Evolutionary conservation across 1,140 invertebrate genomes (phyloP).

Genomic region (Drosophila kanapiae): DNA sequence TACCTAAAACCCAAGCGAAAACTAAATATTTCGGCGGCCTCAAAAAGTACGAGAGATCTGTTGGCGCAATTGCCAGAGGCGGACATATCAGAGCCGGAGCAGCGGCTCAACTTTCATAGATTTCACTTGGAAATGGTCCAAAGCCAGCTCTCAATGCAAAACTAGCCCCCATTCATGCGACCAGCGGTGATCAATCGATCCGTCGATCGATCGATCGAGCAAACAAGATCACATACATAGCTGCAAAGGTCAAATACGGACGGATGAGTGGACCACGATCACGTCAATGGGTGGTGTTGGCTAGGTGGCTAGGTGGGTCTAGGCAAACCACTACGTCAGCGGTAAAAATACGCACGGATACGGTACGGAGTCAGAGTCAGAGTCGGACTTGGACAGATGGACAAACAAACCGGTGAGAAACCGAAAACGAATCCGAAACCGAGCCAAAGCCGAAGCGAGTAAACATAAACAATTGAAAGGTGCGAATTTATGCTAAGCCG

Average conservation of each 20-base stretch:
- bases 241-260: constrained; percentile 65
- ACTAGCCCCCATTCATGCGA: constrained; percentile 56
- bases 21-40: constrained; percentile 29
- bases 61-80: constrained; percentile 48
- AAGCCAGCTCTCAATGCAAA: constrained; percentile 58
- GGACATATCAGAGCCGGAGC: no score
- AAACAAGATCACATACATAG: constrained; percentile 66
- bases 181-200: constrained; percentile 34
- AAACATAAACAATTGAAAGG: constrained; percentile 78
- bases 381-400: constrained; percentile 20
- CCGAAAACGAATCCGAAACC: constrained; percentile 12
- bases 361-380: constrained; percentile 11
- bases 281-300: constrained; percentile 58
- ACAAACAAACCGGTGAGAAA: constrained; percentile 44
- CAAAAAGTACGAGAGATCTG: constrained; percentile 31
- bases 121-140: constrained; percentile 82
- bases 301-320: constrained; percentile 73
- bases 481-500: constrained; percentile 80
- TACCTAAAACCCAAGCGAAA: constrained; percentile 18
- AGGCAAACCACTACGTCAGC: constrained; percentile 74
- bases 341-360: constrained; percentile 54
- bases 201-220: constrained; percentile 36
- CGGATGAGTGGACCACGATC: constrained; percentile 48
- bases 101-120: constrained; percentile 73
- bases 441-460: constrained; percentile 36